Evolutionary conservation across 2,113 vertebrate species (phyloP), one percentile per base, ranked within the genome.

Genomic region (Motacilla tschutschensis): DNA sequence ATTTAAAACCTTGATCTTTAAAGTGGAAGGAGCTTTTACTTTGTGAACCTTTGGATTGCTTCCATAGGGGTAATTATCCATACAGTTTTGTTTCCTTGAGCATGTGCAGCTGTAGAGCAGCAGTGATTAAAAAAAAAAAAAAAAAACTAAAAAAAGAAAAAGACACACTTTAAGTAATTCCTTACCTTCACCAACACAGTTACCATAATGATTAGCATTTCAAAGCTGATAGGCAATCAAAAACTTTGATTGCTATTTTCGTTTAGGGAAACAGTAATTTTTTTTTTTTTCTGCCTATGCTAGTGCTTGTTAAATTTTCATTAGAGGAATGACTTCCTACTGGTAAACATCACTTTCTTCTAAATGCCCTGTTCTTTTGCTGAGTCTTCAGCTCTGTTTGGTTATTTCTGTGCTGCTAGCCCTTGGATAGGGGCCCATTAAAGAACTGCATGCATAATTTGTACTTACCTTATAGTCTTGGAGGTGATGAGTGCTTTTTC

Each of bases 1-100:
- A 86, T 94, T 86, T 86, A 86, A 94, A 91, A 63, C 63, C 51
- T 88, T 81, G 80, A 79, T 83, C 69, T 82, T 86, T 67, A 90
- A 80, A 41, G 59, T 88, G 26, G n/a, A 94, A 91, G 28, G 74
- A 88, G 47, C 59, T 81, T 89, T 90, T 85, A 59, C 25, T 55
- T 76, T 0, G 9, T 84, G 85, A 86, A 84, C 22, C 14, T 76
- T 86, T 90, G 79, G 67, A 70, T 71, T 81, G 20, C 53, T 93
- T 88, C 75, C 53, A 63, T 53, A 47, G 38, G 55, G 33, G 29
- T 88, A 76, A 87, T 92, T 79, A 87, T 40, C 82, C 72, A 33
- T 88, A 40, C 25, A 36, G 72, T 63, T 88, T 59, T 73, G 75
- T 80, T 88, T 90, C 64, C 25, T 73, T 73, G 59, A 82, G 46